These are phyloP conservation scores for Dinocampus coccinellae DNA, from an alignment of 2,888 invertebrate genomes.

Conservation along the genomic window DNA sequence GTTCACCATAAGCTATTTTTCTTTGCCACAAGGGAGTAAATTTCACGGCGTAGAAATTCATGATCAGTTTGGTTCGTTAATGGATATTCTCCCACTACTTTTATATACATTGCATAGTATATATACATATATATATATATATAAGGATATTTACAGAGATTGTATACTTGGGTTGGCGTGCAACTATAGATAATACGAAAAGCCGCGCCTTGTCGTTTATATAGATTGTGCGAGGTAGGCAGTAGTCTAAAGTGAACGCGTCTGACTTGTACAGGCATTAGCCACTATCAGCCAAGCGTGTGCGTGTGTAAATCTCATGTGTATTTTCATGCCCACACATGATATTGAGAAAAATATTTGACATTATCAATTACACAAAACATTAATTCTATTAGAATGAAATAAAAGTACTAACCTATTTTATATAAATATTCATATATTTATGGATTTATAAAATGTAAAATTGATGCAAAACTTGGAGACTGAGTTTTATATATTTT, in stretches of 20 bases:
- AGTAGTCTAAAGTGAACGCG: neutral
- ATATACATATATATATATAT: neutral
- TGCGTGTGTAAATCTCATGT: constrained; percentile 18
- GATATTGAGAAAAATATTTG: too few relatives aligned
- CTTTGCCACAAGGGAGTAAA: neutral
- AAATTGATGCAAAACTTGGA: neutral
- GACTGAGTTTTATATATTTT: neutral
- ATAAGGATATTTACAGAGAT: neutral
- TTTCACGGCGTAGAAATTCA: constrained; percentile 12
- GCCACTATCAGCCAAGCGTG: constrained; percentile 34
- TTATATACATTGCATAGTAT: neutral
- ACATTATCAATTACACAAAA: too few relatives aligned
- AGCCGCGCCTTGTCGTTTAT: constrained; percentile 22
- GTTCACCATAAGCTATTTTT: neutral
- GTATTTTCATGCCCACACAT: neutral
- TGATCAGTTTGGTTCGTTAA: constrained; percentile 11
- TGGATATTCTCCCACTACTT: neutral
- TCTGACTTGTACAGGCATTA: constrained; percentile 13
- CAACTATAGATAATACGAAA: constrained; percentile 30
- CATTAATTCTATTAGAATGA: too few relatives aligned
- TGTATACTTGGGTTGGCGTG: constrained; percentile 18
- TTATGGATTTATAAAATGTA: too few relatives aligned
- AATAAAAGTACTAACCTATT: too few relatives aligned
- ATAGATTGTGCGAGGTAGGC: constrained; percentile 5
- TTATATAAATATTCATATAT: too few relatives aligned